Evolutionary conservation across 2,888 invertebrate genomes (phyloP), one percentile per base, ranked within the genome.

Genomic region (Amphimallon solstitiale): DNA sequence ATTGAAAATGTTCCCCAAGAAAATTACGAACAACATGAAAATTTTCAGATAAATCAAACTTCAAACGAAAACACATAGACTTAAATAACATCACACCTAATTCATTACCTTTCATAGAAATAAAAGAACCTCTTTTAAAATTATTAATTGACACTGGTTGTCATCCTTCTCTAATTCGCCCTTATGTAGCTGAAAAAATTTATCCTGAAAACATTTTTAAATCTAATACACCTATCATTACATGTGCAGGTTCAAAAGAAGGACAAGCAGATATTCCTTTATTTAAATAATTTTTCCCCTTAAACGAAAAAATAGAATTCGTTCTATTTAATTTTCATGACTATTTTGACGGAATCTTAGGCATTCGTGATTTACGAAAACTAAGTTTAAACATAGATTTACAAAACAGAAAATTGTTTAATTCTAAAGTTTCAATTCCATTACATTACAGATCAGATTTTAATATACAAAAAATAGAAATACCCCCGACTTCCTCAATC

Each of bases 311-410:
- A 7, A 34, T 23, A n/a, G 46, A 61, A 21, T 48, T 61, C 7
- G 37, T 61, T 2, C 23, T 46, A 9, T 60, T 60, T 17, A 7
- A n/a, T n/a, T n/a, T n/a, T n/a, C n/a, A n/a, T n/a, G n/a, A n/a
- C n/a, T n/a, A n/a, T n/a, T n/a, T n/a, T 14, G 66, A 66, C 10
- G 62, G 66, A 7, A 65, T 66, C 10, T 19, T 66, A n/a, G 64
- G 51, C 4, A 9, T 51, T 10, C 5, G 21, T 4, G 66, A 66
- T 9, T n/a, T n/a, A n/a, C n/a, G n/a, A n/a, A n/a, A n/a, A n/a
- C n/a, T n/a, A n/a, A n/a, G n/a, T n/a, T n/a, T n/a, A n/a, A n/a
- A n/a, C n/a, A n/a, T n/a, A n/a, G n/a, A n/a, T n/a, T n/a, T n/a
- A n/a, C n/a, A n/a, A n/a, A n/a, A n/a, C n/a, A n/a, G n/a, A n/a